phyloP scores from a whole-genome alignment of 2,888 invertebrate genomes.

The Patella ulyssiponensis region DNA sequence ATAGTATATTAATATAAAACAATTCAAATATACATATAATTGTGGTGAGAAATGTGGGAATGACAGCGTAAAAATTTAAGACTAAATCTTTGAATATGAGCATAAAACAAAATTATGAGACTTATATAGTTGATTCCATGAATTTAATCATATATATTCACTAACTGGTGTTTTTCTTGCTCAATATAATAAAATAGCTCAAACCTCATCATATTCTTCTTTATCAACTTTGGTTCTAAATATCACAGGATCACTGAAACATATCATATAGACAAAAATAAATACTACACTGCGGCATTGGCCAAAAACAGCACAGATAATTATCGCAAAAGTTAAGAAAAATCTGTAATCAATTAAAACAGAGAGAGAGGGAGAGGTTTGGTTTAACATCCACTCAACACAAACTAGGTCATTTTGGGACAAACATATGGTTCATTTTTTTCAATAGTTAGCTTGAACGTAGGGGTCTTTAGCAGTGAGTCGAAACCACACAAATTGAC shows the following conservation, averaged over 20 bases:
- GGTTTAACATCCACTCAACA: no score
- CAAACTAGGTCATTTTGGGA: no score
- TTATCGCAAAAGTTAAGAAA: neutral
- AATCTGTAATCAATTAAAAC: neutral
- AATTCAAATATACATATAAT: no score
- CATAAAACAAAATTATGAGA: neutral
- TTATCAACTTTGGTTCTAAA: constrained; percentile 53
- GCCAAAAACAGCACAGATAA: neutral
- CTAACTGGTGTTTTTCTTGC: no score
- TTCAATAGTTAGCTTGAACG: no score
- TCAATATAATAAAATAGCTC: neutral
- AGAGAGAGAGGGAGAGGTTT: neutral
- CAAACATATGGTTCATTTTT: no score
- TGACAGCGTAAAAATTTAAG: no score
- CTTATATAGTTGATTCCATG: no score
- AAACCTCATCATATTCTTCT: constrained; percentile 61
- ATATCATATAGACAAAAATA: neutral
- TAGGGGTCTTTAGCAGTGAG: neutral
- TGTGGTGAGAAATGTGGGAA: no score
- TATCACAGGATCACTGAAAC: constrained; percentile 64
- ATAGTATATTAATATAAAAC: neutral
- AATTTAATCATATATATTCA: no score
- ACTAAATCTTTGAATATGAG: no score
- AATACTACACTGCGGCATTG: neutral
- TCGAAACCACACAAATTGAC: neutral